Evolutionary conservation across 2,888 invertebrate species (phyloP), one percentile per base, ranked within the genome.

Genomic region (Volucella inanis): DNA sequence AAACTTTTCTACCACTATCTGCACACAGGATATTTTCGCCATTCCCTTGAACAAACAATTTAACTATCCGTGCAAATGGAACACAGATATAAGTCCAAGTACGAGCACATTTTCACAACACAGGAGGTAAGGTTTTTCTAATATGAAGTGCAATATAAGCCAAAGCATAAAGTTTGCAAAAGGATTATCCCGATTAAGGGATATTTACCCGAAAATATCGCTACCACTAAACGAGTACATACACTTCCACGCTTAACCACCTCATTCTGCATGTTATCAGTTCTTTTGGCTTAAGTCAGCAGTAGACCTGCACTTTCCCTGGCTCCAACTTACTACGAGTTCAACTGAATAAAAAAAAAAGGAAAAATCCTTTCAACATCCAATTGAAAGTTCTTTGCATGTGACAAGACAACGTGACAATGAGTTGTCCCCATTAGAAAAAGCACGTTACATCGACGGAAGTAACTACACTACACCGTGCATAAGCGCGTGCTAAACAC

Each of bases 21-120:
- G 81, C 4, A 31, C 31, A 31, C 31, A 4, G 31, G 49, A 77
- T 54, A 87, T 89, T 87, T 86, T 87, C 87, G 88, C 88, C 88
- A 88, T 88, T 89, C 88, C 88, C 88, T 88, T 89, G 88, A 88
- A 90, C 89, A 89, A 89, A 91, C 90, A 89, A 90, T 90, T 90
- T 90, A 90, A 89, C 89, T 87, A 55, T 10, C 61, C 47, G 88
- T 88, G 88, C 75, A 79, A 54, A 57, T 68, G 57, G 39, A 62
- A 85, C 75, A 68, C 57, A 50, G 1, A 72, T 22, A 78, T 59
- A 65, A 55, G 38, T 15, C 61, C 15, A 39, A 50, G 18, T 14
- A n/a, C 12, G 61, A 55, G 50, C 43, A 77, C 55, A 50, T n/a
- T 10, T n/a, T 0, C 50, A 18, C 50, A 10, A 14, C 50, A 52